Evolutionary conservation across 2,888 invertebrate species (phyloP), one percentile per base, ranked within the genome.

Genomic region (Vanessa cardui): DNA sequence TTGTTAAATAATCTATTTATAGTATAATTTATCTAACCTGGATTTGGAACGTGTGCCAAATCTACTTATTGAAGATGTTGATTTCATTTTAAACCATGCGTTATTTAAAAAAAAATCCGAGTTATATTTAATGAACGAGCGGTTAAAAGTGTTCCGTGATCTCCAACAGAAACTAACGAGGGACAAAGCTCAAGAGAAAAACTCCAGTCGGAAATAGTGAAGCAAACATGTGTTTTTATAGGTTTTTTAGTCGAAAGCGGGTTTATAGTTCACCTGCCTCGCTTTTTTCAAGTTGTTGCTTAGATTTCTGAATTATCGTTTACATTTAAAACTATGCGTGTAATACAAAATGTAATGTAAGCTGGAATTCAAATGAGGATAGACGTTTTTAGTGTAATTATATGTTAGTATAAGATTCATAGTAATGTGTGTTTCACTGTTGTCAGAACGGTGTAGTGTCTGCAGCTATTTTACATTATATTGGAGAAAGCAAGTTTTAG

Each of bases 131-230:
- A 54, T 54, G 52, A 54, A 31, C 52, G 7, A 31, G 16, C 31
- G 52, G 52, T 31, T 54, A 16, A 16, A 54, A 26, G 52, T 54
- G 16, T 31, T 54, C 15, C 52, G 12, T 21, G 16, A 6, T 26
- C 49, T 49, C 52, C 16, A 16, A 16, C 52, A 16, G 31, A 31
- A 54, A 62, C 50, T 62, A 62, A 62, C 62, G 62, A 52, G 62
- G 39, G 12, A 44, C 62, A 20, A 62, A 62, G 50, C 33, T 20
- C 62, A 39, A 26, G 49, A 50, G 61, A 52, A 50, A 52, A 50
- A 44, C 50, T 62, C 39, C 39, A 62, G 39, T 52, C 33, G 20
- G 21, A 44, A 62, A 52, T 52, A 52, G 39, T 62, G 12, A 52
- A 62, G 44, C 44, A 26, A 62, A 26, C 52, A 31, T 31, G 52